Evolutionary conservation across 1,140 invertebrate species (phyloP), one percentile per base, ranked within the genome.

Genomic region (Lordiphosa clarofinis): DNA sequence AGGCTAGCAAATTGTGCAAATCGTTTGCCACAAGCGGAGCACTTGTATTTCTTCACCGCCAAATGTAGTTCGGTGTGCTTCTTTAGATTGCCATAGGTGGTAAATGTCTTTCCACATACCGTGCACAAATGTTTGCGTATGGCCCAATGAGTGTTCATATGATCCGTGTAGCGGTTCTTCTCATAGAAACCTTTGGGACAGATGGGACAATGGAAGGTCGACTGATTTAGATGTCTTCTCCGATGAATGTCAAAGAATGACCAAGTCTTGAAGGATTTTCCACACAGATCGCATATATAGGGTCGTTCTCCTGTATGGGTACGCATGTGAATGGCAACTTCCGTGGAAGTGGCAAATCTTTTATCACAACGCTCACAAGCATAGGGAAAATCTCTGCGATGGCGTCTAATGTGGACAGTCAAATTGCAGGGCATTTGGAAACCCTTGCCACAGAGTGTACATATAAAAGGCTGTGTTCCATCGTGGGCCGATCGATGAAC

Each of bases 341-440:
- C 86, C 3, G 86, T 87, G 44, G 86, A 86, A 1, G 86, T 87
- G 37, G 86, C 86, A 13, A 87, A 87, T 15, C 60, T 57, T 43
- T 87, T 87, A 37, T 86, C 81, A 19, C 86, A 87, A 37, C 74
- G 62, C 46, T 82, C 76, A 38, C 86, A 87, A 7, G 86, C 69
- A 47, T 87, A 87, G 0, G 86, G 86, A 31, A 87, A 87, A 28
- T 87, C 86, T 3, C 63, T 52, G 1, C 74, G 47, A 43, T 87
- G 86, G 1, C 86, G 66, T 8, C 86, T 48, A 42, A 87, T 87
- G 12, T 87, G 86, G 28, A 87, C 82, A 1, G 86, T 87, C 4
- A 87, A 57, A 46, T 87, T 87, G 28, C 86, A 87, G 0, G 86
- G 86, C 81, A 87, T 86, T 50, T 87, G 86, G 37, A 87, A 87